A percentile compares a stretch with the other conserved stretches of the same genome.
Evolutionary conservation across 2,113 vertebrate species (phyloP).

Genomic region (Tachysurus vachellii): DNA sequence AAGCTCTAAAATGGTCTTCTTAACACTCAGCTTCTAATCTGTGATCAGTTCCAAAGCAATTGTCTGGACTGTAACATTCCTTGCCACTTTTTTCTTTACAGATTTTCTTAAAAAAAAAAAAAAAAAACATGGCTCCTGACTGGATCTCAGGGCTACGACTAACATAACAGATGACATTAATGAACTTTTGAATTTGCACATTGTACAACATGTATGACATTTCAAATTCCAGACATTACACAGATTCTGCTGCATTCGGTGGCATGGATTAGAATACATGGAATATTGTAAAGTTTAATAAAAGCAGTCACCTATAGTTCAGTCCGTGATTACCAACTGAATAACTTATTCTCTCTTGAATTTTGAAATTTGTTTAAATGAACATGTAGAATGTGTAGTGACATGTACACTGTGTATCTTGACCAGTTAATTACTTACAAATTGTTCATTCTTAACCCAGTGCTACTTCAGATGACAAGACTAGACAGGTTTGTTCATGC

Average conservation of each 20-base stretch:
- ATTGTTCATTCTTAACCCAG: slow-evolving; percentile 28
- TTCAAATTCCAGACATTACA: background rate
- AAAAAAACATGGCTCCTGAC: background rate
- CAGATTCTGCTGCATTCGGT: background rate
- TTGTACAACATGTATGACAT: background rate
- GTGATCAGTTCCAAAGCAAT: background rate
- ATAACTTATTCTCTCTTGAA: background rate
- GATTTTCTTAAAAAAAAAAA: background rate
- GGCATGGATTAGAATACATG: background rate
- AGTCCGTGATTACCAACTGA: background rate
- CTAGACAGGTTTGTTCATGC: slow-evolving; percentile 27
- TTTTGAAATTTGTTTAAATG: background rate
- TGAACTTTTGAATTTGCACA: background rate
- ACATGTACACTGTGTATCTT: slow-evolving; percentile 33
- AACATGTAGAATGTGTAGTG: background rate
- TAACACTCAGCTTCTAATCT: background rate
- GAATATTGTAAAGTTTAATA: background rate
- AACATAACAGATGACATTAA: background rate
- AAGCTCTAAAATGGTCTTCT: background rate
- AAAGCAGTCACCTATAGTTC: background rate
- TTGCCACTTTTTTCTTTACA: background rate
- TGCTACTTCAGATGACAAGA: slow-evolving; percentile 15
- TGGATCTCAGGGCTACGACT: background rate
- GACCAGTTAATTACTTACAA: slow-evolving; percentile 47
- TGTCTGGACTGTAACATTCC: background rate